Evolutionary conservation across 2,113 vertebrate genomes (phyloP).

Genomic region (Ammodytes marinus): DNA sequence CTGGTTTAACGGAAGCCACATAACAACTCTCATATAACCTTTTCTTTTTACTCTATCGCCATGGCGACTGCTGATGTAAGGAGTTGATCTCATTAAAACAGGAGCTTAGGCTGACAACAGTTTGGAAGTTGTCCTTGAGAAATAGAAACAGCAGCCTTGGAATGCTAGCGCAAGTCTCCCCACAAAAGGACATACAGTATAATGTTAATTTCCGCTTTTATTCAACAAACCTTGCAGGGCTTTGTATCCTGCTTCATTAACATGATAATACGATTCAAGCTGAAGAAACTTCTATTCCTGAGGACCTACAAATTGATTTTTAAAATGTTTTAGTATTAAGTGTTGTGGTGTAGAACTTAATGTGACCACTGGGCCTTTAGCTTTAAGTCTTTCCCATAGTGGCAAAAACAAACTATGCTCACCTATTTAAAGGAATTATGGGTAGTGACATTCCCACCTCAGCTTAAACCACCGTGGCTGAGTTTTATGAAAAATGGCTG

Average conservation of each 20-base stretch:
- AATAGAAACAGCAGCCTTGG: conserved; percentile 52
- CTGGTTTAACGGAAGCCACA: conserved; percentile 58
- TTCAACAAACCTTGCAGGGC: conserved; percentile 23
- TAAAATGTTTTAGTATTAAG: neutral
- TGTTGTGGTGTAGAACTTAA: too few relatives aligned
- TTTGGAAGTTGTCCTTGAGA: conserved; percentile 67
- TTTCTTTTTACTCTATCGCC: conserved; percentile 61
- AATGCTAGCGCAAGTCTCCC: conserved; percentile 1
- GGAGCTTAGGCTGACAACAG: conserved; percentile 40
- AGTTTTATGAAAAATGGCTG: conserved; percentile 56
- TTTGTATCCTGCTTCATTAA: conserved; percentile 42
- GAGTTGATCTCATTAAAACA: conserved; percentile 67
- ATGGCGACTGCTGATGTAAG: conserved; percentile 71
- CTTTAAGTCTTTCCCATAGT: neutral
- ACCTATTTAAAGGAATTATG: neutral
- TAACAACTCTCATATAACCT: conserved; percentile 65
- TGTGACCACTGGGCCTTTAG: neutral
- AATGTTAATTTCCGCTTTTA: conserved; percentile 39
- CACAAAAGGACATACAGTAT: conserved; percentile 33
- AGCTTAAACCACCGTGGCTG: conserved; percentile 45
- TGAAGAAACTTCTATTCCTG: too few relatives aligned
- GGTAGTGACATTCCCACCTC: conserved; percentile 26
- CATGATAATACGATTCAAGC: conserved; percentile 55
- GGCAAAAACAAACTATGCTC: neutral
- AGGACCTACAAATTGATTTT: neutral